phyloP scores from a whole-genome alignment of 1,140 invertebrate genomes.

The Eumeta japonica region DNA sequence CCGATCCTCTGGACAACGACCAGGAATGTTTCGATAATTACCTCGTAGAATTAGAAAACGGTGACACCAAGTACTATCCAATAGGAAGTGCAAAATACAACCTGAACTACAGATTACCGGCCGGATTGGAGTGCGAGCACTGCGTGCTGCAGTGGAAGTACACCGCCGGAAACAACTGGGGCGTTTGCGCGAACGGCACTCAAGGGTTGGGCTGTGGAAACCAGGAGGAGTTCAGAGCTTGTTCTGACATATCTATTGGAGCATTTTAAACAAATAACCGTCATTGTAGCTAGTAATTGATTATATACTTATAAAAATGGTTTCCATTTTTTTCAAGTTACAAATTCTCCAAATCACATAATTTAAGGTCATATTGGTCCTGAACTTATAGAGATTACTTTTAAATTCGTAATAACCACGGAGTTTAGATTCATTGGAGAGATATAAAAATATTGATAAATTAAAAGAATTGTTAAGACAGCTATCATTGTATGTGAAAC shows the following conservation, averaged over 20 bases:
- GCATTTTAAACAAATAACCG: no score
- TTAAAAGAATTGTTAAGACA: no score
- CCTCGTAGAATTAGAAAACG: conserved; percentile 58
- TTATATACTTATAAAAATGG: no score
- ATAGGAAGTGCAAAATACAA: conserved; percentile 72
- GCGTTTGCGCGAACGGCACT: conserved; percentile 67
- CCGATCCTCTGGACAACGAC: conserved; percentile 54
- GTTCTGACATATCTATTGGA: conserved; percentile 77
- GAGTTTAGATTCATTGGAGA: no score
- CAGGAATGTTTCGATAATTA: conserved; percentile 77
- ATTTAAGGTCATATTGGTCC: no score
- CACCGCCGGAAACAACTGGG: conserved; percentile 78
- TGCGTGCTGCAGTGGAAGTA: conserved; percentile 83
- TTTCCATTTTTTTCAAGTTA: no score
- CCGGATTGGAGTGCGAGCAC: conserved; percentile 67
- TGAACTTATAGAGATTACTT: no score
- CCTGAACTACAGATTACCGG: conserved; percentile 66
- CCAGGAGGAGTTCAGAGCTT: conserved; percentile 83
- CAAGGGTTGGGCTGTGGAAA: conserved; percentile 73
- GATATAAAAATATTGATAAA: no score
- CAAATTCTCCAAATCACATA: no score
- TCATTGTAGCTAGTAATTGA: no score
- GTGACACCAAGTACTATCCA: conserved; percentile 68
- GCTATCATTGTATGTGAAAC: no score
- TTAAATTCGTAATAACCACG: no score